Percentiles rank a stretch among this genome's conserved stretches.
Evolutionary conservation across 2,113 vertebrate genomes (phyloP).

Genomic region (Pachypanchax playfairii): DNA sequence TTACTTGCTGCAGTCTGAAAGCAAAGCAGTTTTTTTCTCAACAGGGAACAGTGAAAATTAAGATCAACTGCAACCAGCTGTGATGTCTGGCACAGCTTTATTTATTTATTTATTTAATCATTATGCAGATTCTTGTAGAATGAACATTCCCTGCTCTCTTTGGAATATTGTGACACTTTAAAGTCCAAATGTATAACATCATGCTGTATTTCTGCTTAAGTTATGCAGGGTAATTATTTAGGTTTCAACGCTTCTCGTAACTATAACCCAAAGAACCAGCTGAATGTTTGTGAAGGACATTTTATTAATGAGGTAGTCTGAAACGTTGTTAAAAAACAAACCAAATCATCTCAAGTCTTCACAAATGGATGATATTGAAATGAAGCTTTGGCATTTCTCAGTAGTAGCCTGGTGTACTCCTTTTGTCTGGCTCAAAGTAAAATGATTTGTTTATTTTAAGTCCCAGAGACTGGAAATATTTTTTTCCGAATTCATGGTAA

Average conservation of each 20-base stretch:
- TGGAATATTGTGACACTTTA: not conserved
- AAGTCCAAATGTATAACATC: not conserved
- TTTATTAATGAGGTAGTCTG: no score
- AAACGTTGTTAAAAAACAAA: no score
- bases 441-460: no score
- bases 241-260: not conserved
- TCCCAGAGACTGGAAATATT: no score
- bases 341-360: no score
- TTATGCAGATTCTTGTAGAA: not conserved
- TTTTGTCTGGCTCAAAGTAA: no score
- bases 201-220: not conserved
- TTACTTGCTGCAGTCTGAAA: not conserved
- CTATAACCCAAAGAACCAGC: no score
- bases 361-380: no score
- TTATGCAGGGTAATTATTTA: not conserved
- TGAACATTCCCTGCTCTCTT: not conserved
- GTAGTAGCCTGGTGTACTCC: no score
- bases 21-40: not conserved
- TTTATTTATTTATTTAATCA: not conserved
- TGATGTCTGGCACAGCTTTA: not conserved
- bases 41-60: not conserved
- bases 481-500: no score
- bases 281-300: no score
- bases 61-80: not conserved
- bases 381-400: no score